Percentiles rank a stretch among this genome's conserved stretches.
Evolutionary conservation across 2,113 vertebrate species (phyloP).

Genomic region (Maccullochella peelii): DNA sequence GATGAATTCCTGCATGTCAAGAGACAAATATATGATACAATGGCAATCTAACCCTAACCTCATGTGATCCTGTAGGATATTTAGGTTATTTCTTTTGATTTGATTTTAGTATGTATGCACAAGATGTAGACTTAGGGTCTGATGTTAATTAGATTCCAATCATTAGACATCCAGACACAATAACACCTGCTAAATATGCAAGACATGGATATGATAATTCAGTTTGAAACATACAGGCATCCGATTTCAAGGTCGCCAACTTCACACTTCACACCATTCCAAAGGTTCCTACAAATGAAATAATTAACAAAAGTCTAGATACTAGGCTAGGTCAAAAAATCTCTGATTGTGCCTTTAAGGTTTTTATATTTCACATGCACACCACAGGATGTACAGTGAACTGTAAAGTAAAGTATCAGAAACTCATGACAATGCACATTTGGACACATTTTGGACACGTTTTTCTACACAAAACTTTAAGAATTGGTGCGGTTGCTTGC

Average conservation of each 20-base stretch:
- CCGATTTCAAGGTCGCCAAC: neutral
- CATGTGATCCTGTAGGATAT: conserved; percentile 6
- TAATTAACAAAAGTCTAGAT: neutral
- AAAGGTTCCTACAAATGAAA: neutral
- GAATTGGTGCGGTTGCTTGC: neutral
- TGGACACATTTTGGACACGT: too few relatives aligned
- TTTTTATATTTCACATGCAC: neutral
- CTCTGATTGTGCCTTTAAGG: neutral
- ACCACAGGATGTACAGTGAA: neutral
- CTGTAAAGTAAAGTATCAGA: neutral
- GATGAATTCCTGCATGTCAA: neutral
- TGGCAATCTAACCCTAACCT: neutral
- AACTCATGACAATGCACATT: neutral
- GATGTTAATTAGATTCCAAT: neutral
- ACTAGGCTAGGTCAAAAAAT: neutral
- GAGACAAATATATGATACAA: neutral
- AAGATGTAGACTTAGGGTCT: neutral
- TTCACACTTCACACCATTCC: neutral
- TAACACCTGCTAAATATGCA: conserved; percentile 4
- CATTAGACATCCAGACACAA: neutral
- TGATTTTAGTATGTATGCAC: neutral
- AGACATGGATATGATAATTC: neutral
- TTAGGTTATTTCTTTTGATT: neutral
- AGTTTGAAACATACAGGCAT: neutral
- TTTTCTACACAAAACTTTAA: neutral